Base-by-base conservation (phyloP, 1,140 invertebrate species). In the Drosophila nebulosa region DNA sequence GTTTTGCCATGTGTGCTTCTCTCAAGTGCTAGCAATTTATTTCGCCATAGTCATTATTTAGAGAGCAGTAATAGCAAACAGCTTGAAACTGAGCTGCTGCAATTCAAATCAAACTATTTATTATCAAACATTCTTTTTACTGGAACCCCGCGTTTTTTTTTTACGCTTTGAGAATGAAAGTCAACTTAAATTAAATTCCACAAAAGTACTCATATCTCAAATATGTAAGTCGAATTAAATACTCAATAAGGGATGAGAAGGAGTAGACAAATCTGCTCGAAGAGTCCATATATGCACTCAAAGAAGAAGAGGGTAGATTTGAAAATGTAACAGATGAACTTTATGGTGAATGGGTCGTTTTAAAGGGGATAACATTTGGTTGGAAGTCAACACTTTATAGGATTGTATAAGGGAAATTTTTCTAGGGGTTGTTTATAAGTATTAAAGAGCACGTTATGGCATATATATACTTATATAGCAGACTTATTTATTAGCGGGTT, bases 101-200 rank as follows among this genome's bases (percentile, higher is more conserved):
- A 74, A 73, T 73, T 59, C 60, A 53, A 73, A 71, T 72, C 42
- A 72, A 73, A 35, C 70, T 72, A 73, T 73, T 64, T 73, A 73
- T 73, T 73, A 73, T 72, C 60, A 46, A 21, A 16, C 16, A 46
- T 46, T 46, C 18, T 35, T 72, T 69, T 21, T 55, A 35, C 12
- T 32, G 53, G 21, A n/a, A n/a, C n/a, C n/a, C 6, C 57, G 30
- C 39, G 27, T 72, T 58, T 72, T 55, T 58, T 16, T 14, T 30
- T 10, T 56, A n/a, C 18, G 9, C 27, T 56, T 27, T n/a, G 24
- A 32, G 57, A 64, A 72, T 72, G 69, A 73, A 73, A 64, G 70
- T 72, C 70, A 63, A 73, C 60, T 64, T 64, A 73, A 73, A 73
- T 72, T 73, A 73, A 73, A 73, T 64, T 73, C 69, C 70, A 18